These are phyloP conservation scores for Sarcophaga rosellei DNA, from an alignment of 2,888 invertebrate species.

Conservation along the genomic window DNA sequence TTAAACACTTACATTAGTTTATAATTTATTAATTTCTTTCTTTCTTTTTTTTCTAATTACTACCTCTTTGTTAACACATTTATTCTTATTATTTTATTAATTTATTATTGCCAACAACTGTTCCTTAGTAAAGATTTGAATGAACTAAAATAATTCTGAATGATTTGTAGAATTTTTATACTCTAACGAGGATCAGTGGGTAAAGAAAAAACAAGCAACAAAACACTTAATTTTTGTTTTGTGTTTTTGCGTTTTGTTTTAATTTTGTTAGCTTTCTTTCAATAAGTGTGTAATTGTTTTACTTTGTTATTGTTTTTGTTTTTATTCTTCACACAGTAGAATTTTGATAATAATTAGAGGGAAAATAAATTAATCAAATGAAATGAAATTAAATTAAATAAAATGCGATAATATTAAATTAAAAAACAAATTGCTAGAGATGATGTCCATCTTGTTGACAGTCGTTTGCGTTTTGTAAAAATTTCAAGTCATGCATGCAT, in stretches of 20 bases:
- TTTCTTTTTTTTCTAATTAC: background rate
- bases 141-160: slow-evolving; percentile 23
- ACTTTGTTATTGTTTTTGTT: background rate
- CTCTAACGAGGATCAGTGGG: background rate
- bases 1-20: background rate
- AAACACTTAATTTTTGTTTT: background rate
- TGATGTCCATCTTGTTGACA: too few species aligned
- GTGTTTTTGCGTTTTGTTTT: background rate
- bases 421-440: background rate
- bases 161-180: slow-evolving; percentile 39
- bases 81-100: background rate
- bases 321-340: background rate
- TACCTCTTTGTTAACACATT: slow-evolving; percentile 11
- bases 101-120: background rate
- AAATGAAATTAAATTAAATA: background rate
- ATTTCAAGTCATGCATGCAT: background rate
- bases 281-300: background rate
- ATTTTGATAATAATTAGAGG: background rate
- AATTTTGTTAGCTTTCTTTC: background rate
- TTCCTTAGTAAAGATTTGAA: slow-evolving; percentile 30
- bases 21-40: background rate
- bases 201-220: background rate
- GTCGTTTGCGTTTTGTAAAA: background rate
- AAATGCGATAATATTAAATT: background rate
- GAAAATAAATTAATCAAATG: background rate